These are phyloP conservation scores for Atta cephalotes DNA, from an alignment of 1,140 invertebrate species.

Conservation along the genomic window DNA sequence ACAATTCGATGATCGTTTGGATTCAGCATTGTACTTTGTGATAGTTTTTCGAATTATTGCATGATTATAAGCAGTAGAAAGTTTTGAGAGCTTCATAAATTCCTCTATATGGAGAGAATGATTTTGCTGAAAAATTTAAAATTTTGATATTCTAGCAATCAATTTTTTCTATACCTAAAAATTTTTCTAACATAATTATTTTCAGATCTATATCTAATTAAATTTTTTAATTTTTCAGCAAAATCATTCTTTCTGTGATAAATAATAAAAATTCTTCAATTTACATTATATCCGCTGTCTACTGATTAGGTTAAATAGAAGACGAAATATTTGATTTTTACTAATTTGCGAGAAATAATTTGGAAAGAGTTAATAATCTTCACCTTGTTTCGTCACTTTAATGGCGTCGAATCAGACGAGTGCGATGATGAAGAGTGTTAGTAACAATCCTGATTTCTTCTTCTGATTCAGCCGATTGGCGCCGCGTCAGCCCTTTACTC, in stretches of 20 bases:
- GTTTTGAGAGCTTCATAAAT: background rate
- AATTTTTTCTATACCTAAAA: no score
- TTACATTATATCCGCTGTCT: background rate
- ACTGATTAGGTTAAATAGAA: background rate
- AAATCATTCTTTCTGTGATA: background rate
- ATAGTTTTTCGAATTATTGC: background rate
- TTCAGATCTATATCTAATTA: no score
- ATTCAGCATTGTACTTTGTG: background rate
- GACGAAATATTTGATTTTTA: background rate
- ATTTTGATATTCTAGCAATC: no score
- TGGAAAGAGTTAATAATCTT: background rate
- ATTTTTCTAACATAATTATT: no score
- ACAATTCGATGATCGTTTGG: background rate
- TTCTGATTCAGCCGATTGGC: conserved; percentile 73
- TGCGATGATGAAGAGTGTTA: conserved; percentile 75
- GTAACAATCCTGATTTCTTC: conserved; percentile 68
- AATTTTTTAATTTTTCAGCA: no score
- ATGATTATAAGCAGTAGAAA: background rate
- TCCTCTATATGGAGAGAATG: background rate
- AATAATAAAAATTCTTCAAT: background rate
- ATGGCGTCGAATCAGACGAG: conserved; percentile 79
- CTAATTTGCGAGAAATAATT: background rate
- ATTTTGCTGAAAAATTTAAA: no score
- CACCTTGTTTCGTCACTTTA: conserved; percentile 63
- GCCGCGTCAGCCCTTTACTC: conserved; percentile 67